Percentiles rank a stretch among this genome's conserved stretches.
Evolutionary conservation across 1,140 invertebrate species (phyloP).

Genomic region (Thaumetopoea pityocampa): DNA sequence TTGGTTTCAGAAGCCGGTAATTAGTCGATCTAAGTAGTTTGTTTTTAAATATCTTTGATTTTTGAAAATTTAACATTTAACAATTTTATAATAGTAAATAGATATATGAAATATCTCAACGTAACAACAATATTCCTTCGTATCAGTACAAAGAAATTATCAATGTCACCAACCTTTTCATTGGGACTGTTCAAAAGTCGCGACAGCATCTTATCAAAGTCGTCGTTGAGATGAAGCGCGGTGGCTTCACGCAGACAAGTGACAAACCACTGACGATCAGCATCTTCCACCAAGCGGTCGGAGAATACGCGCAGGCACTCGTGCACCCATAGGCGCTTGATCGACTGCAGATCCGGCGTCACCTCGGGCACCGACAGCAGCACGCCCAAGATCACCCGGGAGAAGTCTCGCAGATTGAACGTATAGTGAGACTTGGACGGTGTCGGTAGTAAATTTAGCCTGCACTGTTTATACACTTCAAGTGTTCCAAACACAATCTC

Average conservation of each 20-base stretch:
- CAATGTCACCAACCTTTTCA: conserved; percentile 32
- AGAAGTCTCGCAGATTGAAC: conserved; percentile 96
- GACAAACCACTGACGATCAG: conserved; percentile 90
- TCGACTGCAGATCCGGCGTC: conserved; percentile 89
- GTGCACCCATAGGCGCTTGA: conserved; percentile 96
- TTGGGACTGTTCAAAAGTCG: conserved; percentile 37
- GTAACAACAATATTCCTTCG: too few relatives aligned
- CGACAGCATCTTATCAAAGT: conserved; percentile 74
- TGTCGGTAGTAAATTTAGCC: conserved; percentile 90
- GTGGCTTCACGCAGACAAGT: conserved; percentile 66
- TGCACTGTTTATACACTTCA: conserved; percentile 90
- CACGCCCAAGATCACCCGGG: conserved; percentile 94
- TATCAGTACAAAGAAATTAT: conserved; percentile 1
- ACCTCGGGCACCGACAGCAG: conserved; percentile 94
- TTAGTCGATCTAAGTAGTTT: too few relatives aligned
- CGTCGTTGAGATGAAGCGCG: conserved; percentile 68
- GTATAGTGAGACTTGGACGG: conserved; percentile 95
- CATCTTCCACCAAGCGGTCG: conserved; percentile 91
- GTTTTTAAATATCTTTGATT: too few relatives aligned
- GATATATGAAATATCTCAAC: too few relatives aligned
- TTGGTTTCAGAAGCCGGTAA: too few relatives aligned
- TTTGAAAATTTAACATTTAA: too few relatives aligned
- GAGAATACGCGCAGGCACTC: conserved; percentile 96
- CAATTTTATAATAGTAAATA: too few relatives aligned
- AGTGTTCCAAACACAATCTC: conserved; percentile 92